Evolutionary conservation across 2,113 vertebrate species (phyloP).

Genomic region (Baryphthengus martii): DNA sequence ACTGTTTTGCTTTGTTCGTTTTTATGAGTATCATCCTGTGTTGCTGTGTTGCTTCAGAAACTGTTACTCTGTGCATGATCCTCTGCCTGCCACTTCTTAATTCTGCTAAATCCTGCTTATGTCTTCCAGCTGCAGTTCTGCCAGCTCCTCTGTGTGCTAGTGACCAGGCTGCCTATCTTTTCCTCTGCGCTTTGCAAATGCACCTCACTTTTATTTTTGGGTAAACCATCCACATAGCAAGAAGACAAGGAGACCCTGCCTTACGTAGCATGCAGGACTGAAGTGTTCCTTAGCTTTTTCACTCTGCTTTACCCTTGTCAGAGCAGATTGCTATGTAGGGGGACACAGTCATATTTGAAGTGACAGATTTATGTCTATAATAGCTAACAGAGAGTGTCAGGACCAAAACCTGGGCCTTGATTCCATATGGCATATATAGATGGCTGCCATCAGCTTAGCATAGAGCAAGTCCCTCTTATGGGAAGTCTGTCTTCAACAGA

Average conservation of each 20-base stretch:
- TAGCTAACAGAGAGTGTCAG: neutral
- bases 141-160: neutral
- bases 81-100: neutral
- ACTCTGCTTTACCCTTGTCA: constrained; percentile 20
- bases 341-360: neutral
- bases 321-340: neutral
- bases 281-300: neutral
- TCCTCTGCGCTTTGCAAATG: neutral
- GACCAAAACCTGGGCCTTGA: neutral
- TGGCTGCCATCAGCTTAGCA: neutral
- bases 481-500: neutral
- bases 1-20: neutral
- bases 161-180: neutral
- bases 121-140: neutral
- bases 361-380: constrained; percentile 29
- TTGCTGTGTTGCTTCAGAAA: neutral
- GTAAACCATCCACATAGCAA: neutral
- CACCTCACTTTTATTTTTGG: neutral
- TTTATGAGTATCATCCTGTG: neutral
- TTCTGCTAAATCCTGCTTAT: neutral
- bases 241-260: neutral
- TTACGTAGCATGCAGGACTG: neutral
- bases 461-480: neutral
- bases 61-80: neutral
- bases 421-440: neutral